phyloP scores from a whole-genome alignment of 2,797 vertebrate genomes.

The Linurgus olivaceus region DNA sequence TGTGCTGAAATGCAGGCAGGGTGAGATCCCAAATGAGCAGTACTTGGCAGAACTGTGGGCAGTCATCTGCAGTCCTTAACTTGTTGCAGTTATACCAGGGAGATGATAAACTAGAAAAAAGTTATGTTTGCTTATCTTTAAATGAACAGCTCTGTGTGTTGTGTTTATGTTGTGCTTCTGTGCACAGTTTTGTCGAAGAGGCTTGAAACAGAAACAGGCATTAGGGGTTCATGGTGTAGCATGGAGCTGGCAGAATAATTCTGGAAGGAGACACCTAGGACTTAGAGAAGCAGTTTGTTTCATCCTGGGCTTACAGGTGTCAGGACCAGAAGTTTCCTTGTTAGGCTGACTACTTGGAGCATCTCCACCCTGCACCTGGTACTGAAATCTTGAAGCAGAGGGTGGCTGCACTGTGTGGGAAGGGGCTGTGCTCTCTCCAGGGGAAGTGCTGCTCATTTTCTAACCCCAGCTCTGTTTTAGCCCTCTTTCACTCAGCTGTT shows the following conservation, averaged over 20 bases:
- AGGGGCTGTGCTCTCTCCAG: neutral
- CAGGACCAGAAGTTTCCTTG: neutral
- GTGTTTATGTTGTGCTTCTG: neutral
- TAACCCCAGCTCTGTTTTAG: neutral
- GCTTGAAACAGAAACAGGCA: neutral
- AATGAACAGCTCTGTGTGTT: neutral
- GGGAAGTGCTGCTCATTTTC: neutral
- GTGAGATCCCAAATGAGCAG: neutral
- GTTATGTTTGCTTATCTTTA: neutral
- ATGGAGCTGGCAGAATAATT: neutral
- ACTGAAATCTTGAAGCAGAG: neutral
- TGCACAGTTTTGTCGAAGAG: neutral
- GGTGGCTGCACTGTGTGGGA: neutral
- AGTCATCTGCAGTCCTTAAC: neutral
- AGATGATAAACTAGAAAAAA: neutral
- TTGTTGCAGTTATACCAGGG: neutral
- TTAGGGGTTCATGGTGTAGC: neutral
- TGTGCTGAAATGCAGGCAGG: neutral
- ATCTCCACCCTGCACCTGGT: neutral
- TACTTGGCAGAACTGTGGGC: neutral
- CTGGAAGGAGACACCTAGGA: neutral
- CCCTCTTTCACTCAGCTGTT: neutral
- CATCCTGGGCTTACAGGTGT: neutral
- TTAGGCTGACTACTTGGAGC: neutral
- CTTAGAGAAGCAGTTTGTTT: neutral